Evolutionary conservation across 2,113 vertebrate species (phyloP), one percentile per base, ranked within the genome.

Genomic region (Excalfactoria chinensis): DNA sequence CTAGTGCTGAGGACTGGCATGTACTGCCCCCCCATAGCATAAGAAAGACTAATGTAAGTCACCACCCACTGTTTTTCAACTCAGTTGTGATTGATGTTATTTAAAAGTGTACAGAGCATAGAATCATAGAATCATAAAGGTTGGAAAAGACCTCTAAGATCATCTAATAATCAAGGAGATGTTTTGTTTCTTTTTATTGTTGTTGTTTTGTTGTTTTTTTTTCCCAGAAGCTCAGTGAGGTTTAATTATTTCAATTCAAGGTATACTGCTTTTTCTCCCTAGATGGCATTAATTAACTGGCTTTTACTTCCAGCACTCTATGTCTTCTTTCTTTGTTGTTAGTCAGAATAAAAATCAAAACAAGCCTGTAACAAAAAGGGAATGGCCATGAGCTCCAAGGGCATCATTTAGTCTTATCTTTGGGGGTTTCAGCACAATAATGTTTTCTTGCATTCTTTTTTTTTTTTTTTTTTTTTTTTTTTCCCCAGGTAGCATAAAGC

Each of bases 211-310:
- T 48, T 48, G 8, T 83, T 59, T 16, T 62, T 62, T 26, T 70
- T 17, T 89, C 93, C 55, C 53, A 84, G 84, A 70, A 88, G 48
- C 44, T 91, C 67, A 40, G 63, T 53, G 58, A 80, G 60, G 35
- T 92, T 93, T 92, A 91, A 91, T 58, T 56, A 32, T 74, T 56
- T 46, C 74, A 83, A 80, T 93, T 85, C 48, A 71, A 92, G 55
- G 56, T 88, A 81, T 95, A 66, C 82, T 86, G 56, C 49, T 34
- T 88, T 89, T 80, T 32, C 72, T 79, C 69, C 53, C 44, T 78
- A 15, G 72, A 71, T 83, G 89, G 48, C 84, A 89, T 91, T 96
- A 92, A 94, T 92, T 89, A 89, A 70, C 35, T 84, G 12, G 46
- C 35, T 88, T 89, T 59, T 77, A 88, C 56, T 95, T 88, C 56